These are phyloP conservation scores for Plebejus anna DNA, from an alignment of 2,888 invertebrate species.

Conservation along the genomic window DNA sequence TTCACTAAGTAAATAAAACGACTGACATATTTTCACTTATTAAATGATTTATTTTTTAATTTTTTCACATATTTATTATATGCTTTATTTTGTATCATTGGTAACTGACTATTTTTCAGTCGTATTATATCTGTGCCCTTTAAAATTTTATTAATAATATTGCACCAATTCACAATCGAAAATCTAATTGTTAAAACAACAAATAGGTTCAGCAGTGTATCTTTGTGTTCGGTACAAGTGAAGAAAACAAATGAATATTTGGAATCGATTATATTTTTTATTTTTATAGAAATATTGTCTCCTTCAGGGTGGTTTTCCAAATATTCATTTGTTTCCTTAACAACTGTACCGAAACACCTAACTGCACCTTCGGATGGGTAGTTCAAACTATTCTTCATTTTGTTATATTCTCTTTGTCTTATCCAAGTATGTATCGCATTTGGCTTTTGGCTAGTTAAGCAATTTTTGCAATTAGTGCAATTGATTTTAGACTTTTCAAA, in stretches of 20 bases:
- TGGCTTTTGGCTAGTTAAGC: background rate
- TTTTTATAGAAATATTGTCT: conserved; percentile 29
- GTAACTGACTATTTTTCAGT: background rate
- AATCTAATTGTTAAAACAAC: conserved; percentile 33
- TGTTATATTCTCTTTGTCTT: background rate
- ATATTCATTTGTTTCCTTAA: conserved; percentile 37
- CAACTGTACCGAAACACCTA: conserved; percentile 35
- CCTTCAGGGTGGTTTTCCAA: conserved; percentile 33
- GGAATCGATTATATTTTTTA: conserved; percentile 33
- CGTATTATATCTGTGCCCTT: conserved; percentile 15
- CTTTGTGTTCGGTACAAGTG: conserved; percentile 31
- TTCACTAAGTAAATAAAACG: background rate
- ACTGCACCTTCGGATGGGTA: conserved; percentile 38
- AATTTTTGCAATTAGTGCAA: background rate
- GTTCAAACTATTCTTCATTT: conserved; percentile 19
- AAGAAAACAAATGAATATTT: conserved; percentile 37
- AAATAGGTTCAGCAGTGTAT: conserved; percentile 32
- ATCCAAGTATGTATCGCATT: background rate
- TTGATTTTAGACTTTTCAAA: conserved; percentile 33
- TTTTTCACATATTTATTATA: conserved; percentile 21
- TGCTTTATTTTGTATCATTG: conserved; percentile 7
- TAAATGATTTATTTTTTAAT: conserved; percentile 17
- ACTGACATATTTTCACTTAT: background rate
- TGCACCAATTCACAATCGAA: conserved; percentile 36
- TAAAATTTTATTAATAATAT: conserved; percentile 22